A percentile compares a stretch with the other conserved stretches of the same genome.
Evolutionary conservation across 2,113 vertebrate species (phyloP).

Genomic region (Ochotona curzoniae): DNA sequence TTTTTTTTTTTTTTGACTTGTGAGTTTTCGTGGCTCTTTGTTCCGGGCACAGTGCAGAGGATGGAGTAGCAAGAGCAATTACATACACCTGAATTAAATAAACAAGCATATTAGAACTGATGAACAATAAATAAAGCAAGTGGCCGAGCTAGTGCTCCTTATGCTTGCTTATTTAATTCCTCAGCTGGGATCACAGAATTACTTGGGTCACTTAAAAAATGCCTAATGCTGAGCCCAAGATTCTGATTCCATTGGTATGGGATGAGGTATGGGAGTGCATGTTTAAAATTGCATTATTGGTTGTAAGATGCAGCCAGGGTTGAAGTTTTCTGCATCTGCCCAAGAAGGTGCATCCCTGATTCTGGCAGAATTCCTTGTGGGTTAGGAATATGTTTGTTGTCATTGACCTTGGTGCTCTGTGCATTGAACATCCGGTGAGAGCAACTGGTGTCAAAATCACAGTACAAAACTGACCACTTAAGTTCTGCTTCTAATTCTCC

Average conservation of each 20-base stretch:
- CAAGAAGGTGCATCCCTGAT: background rate
- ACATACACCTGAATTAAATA: rapidly evolving
- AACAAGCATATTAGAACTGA: too few relatives aligned
- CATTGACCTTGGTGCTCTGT: background rate
- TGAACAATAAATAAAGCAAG: too few relatives aligned
- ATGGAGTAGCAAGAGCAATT: background rate
- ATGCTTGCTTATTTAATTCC: background rate
- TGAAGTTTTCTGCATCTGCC: background rate
- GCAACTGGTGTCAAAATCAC: background rate
- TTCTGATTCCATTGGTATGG: background rate
- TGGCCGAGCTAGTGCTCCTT: too few relatives aligned
- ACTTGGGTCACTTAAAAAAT: background rate
- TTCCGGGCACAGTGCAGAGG: background rate
- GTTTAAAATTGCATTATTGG: background rate
- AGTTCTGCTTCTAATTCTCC: background rate
- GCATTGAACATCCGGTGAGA: background rate
- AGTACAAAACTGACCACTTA: background rate
- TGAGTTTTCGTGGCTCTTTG: background rate
- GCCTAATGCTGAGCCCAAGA: background rate
- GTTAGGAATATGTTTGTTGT: background rate
- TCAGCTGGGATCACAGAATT: background rate
- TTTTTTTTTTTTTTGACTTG: background rate
- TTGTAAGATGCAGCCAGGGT: background rate
- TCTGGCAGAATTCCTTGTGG: background rate
- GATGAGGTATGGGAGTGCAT: background rate